These are phyloP conservation scores for Caenorhabditis afra DNA, from an alignment of 2,888 invertebrate genomes.

Conservation along the genomic window DNA sequence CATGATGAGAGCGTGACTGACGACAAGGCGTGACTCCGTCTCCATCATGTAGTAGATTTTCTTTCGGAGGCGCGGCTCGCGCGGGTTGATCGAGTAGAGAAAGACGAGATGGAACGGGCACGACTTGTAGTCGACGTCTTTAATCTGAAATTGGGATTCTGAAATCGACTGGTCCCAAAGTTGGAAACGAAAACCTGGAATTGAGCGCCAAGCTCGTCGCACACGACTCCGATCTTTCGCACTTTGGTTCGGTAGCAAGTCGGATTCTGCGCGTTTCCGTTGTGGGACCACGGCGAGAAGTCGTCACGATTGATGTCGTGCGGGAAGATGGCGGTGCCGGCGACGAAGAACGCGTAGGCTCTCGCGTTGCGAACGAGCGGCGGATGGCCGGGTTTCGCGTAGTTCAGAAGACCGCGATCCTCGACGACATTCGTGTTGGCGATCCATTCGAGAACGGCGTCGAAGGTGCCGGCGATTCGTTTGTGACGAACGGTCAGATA, in stretches of 20 bases:
- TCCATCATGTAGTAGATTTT: slow-evolving; percentile 73
- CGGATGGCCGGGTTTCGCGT: slow-evolving; percentile 64
- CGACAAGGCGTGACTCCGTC: slow-evolving; percentile 62
- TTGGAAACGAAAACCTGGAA: slow-evolving; percentile 45
- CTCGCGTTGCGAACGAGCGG: slow-evolving; percentile 65
- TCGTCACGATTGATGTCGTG: slow-evolving; percentile 71
- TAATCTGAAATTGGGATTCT: slow-evolving; percentile 33
- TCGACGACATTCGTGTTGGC: slow-evolving; percentile 68
- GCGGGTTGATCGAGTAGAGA: slow-evolving; percentile 66
- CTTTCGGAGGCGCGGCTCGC: slow-evolving; percentile 65
- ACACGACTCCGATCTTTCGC: slow-evolving; percentile 60
- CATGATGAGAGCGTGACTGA: slow-evolving; percentile 69
- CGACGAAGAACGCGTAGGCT: slow-evolving; percentile 70
- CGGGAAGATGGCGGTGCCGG: slow-evolving; percentile 65
- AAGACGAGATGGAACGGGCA: slow-evolving; percentile 67
- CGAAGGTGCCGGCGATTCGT: slow-evolving; percentile 55
- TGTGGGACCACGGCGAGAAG: slow-evolving; percentile 71
- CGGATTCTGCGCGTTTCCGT: slow-evolving; percentile 63
- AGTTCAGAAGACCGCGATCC: slow-evolving; percentile 64
- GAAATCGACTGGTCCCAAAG: neutral
- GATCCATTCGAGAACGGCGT: slow-evolving; percentile 65
- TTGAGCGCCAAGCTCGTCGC: slow-evolving; percentile 52
- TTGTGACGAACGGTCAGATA: slow-evolving; percentile 69
- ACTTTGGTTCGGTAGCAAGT: slow-evolving; percentile 69
- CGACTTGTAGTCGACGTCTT: slow-evolving; percentile 64